These are phyloP conservation scores for Drosophila pseudoobscura DNA, from an alignment of 1,140 invertebrate genomes.

Conservation along the genomic window DNA sequence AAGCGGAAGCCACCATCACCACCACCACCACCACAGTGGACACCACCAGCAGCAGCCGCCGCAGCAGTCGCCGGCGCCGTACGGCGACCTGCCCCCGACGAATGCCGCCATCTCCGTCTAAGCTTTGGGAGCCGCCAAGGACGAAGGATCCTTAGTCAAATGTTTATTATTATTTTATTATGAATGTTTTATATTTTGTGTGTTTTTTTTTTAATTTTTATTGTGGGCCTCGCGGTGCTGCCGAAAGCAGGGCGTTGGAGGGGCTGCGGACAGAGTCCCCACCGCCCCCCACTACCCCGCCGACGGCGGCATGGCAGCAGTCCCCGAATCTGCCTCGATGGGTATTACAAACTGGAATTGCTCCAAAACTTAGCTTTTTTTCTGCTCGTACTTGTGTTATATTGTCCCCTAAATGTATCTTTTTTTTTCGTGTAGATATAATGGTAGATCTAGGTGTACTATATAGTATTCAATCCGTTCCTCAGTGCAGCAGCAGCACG, in stretches of 20 bases:
- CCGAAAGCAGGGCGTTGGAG: background rate
- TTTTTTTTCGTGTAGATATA: slow-evolving; percentile 30
- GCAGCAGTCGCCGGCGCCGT: slow-evolving; percentile 36
- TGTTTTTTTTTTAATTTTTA: slow-evolving; percentile 2
- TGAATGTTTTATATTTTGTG: no score
- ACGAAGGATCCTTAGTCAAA: slow-evolving; percentile 36
- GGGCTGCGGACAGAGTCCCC: slow-evolving; percentile 7
- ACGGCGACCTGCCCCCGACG: slow-evolving; percentile 43
- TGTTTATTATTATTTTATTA: slow-evolving; percentile 15
- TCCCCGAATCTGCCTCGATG: background rate
- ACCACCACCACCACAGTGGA: slow-evolving; percentile 1
- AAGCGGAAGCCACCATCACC: background rate
- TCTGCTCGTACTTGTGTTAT: slow-evolving; percentile 70
- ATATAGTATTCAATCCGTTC: slow-evolving; percentile 73
- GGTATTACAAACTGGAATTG: slow-evolving; percentile 37
- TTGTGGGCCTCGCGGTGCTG: background rate
- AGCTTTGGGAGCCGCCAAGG: background rate
- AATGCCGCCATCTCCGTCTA: slow-evolving; percentile 78
- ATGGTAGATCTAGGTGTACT: slow-evolving; percentile 57
- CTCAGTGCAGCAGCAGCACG: slow-evolving; percentile 49
- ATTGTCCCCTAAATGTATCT: slow-evolving; percentile 22
- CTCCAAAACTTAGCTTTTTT: slow-evolving; percentile 61
- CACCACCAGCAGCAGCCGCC: slow-evolving; percentile 35
- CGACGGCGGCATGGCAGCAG: background rate
- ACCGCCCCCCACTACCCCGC: background rate